These are phyloP conservation scores for Phalanger gymnotis DNA, from an alignment of 2,797 vertebrate genomes.

Conservation along the genomic window DNA sequence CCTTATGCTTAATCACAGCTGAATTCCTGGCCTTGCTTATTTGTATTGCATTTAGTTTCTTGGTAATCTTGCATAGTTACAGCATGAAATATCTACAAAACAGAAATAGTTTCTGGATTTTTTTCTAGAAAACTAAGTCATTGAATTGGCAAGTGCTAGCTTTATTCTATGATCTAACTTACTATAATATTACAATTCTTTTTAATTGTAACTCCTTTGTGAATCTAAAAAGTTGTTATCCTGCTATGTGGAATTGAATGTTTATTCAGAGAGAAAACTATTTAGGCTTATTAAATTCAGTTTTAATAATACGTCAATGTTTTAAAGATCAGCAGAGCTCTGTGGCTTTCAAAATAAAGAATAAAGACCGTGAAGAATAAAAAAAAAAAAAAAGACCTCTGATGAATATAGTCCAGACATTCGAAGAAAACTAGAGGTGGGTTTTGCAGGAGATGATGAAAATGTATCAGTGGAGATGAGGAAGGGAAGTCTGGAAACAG, in stretches of 20 bases:
- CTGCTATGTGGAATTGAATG: not conserved
- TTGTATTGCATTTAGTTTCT: constrained; percentile 4
- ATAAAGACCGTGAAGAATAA: not conserved
- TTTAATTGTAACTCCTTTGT: not conserved
- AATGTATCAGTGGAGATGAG: not conserved
- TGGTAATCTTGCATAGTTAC: constrained; percentile 37
- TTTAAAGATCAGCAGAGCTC: not conserved
- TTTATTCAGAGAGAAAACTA: not conserved
- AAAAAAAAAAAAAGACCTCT: too few relatives aligned
- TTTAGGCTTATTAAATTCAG: not conserved
- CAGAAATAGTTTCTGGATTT: constrained; percentile 20
- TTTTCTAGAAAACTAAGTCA: constrained; percentile 11
- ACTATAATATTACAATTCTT: not conserved
- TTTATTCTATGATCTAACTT: not conserved
- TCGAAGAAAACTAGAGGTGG: constrained; percentile 5
- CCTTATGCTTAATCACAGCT: not conserved
- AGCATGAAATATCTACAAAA: constrained; percentile 35
- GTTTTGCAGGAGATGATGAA: constrained; percentile 32
- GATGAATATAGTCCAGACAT: constrained; percentile 20
- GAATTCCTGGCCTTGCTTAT: not conserved
- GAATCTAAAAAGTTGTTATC: not conserved
- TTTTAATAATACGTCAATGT: not conserved
- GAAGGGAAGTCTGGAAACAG: not conserved
- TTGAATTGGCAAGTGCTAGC: not conserved
- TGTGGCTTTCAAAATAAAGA: not conserved